phyloP scores from a whole-genome alignment of 2,113 vertebrate species.

The Ochotona princeps region DNA sequence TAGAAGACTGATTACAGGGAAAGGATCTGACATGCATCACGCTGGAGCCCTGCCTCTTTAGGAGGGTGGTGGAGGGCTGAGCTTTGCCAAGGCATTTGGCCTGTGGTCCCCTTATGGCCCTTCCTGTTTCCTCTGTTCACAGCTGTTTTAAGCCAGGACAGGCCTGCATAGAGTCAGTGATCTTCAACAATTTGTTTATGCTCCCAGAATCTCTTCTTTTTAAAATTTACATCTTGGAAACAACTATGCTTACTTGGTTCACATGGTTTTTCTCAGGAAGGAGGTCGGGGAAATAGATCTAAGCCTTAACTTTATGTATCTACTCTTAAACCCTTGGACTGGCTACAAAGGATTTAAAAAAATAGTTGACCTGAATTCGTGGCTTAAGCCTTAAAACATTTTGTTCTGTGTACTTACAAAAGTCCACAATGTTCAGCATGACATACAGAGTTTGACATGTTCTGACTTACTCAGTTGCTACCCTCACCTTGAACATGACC shows the following conservation, averaged over 20 bases:
- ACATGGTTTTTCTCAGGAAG: background rate
- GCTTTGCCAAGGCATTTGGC: background rate
- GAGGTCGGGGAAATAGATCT: background rate
- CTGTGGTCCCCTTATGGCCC: no score
- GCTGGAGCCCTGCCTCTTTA: background rate
- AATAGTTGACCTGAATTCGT: background rate
- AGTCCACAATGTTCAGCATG: background rate
- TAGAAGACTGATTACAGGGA: conserved; percentile 47
- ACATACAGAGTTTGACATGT: background rate
- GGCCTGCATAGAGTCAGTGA: background rate
- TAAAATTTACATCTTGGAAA: background rate
- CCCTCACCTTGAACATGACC: background rate
- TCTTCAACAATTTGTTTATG: background rate
- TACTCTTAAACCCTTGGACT: background rate
- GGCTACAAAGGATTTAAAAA: background rate
- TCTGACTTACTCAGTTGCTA: background rate
- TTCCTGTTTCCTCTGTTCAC: background rate
- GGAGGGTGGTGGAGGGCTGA: background rate
- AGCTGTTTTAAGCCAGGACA: background rate
- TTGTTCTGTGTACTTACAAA: background rate
- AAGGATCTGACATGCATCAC: background rate
- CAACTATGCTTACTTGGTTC: background rate
- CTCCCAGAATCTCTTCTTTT: background rate
- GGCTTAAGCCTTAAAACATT: background rate
- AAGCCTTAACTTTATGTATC: background rate